Base-by-base conservation (phyloP, 2,888 invertebrate species). In the Drosophila niveifrons region DNA sequence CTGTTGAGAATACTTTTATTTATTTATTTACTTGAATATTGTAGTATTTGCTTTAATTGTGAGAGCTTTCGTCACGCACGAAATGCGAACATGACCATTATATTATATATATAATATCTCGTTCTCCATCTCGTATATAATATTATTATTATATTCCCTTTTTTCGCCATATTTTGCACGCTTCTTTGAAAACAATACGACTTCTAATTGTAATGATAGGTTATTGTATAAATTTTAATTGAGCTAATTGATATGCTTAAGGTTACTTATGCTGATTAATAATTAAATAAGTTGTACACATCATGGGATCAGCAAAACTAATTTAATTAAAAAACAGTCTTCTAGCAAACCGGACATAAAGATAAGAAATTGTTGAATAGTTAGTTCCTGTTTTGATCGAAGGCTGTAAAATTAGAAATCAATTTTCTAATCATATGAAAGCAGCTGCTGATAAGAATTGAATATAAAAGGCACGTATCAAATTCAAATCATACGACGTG, bases 61-160 rank as follows among this genome's bases (percentile, higher is more conserved):
- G 50, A 52, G 62, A 65, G 53, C 43, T 57, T 59, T 74, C 67
- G 76, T 77, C 88, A 87, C 85, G 79, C 82, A 73, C 79, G 75
- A 65, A 66, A 67, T 55, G 66, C 39, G 28, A 76, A 61, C 72
- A 84, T 78, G 84, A 73, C 70, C 77, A 68, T 59, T 29, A 52
- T 51, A 23, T 23, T 23, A 23, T 53, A 0, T 55, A 36, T 52
- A 1, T 55, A 48, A 29, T 47, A 36, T 17, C n/a, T 63, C 23
- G 47, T 44, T 41, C 39, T 41, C 39, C 13, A 56, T 57, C 47
- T 51, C 18, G 15, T 43, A 56, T 47, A 29, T 63, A 39, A 31
- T 55, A 23, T 63, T 57, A 23, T 50, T 59, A 28, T 28, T 17
- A 43, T 18, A 15, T 41, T 41, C 39, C 39, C 15, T 15, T 28